Evolutionary conservation across 2,797 vertebrate genomes (phyloP), one percentile per base, ranked within the genome.

Genomic region (Gambusia yucatana): DNA sequence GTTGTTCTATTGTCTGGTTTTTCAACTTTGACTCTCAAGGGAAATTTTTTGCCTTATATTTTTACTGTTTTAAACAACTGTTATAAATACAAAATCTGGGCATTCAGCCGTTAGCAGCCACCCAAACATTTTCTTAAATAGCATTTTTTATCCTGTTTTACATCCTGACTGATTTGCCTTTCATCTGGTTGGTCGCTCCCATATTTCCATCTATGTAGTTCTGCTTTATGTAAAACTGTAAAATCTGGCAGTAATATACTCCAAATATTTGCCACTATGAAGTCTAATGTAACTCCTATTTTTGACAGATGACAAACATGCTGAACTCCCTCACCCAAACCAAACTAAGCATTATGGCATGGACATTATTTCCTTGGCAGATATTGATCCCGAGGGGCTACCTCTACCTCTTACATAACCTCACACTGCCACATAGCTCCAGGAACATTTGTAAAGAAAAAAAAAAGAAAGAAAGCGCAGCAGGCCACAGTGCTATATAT

Each of bases 1-100:
- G 80, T 83, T 61, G 61, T 80, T 79, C 86, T 72, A 90, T 91
- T 92, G 89, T 93, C 85, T 75, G 77, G 77, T 77, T 78, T 78
- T 87, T 86, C 86, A 91, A 47, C 78, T 71, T 82, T 78, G 72
- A 84, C 82, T 90, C 87, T 86, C 87, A 88, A 77, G 88, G 85
- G 88, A 85, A 89, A 84, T 81, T 65, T 86, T 57, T 86, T 83
- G 82, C 86, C 81, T 90, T 87, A 81, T 28, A 57, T 57, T 57
- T 11, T 11, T n/a, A n/a, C n/a, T 28, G n/a, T 67, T 67, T 41
- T 43, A 41, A 67, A 25, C 2, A 14, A 70, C 16, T 67, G 20
- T 3, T 44, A 70, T 25, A 70, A 44, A 70, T 44, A 44, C 10
- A 13, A 44, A 52, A 47, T 36, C 22, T 41, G 48, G 5, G 11